phyloP scores from a whole-genome alignment of 2,113 vertebrate species.

The Melanerpes aurifrons region DNA sequence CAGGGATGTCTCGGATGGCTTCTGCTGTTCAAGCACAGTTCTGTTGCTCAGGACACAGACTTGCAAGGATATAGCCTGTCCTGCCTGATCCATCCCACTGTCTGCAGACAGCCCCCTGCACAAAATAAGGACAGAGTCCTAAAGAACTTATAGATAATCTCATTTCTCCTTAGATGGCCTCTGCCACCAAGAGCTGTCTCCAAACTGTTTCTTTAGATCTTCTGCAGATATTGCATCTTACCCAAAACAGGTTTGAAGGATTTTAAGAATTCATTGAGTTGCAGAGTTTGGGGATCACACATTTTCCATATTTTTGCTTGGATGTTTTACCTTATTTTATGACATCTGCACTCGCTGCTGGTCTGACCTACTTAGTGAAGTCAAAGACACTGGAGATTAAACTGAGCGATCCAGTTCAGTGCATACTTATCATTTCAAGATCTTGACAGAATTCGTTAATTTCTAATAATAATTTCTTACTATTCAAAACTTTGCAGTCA shows the following conservation, averaged over 20 bases:
- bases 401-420: not conserved
- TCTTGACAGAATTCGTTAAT: not conserved
- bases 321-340: not conserved
- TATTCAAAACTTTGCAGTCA: not conserved
- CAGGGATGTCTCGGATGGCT: not conserved
- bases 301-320: not conserved
- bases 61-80: not conserved
- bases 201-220: not conserved
- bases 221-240: not conserved
- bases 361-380: constrained; percentile 41
- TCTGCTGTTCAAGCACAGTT: not conserved
- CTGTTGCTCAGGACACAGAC: not conserved
- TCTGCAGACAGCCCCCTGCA: not conserved
- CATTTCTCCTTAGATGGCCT: not conserved
- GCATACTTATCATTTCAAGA: not conserved
- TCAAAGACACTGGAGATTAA: not conserved
- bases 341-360: not conserved
- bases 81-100: fast-evolving
- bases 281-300: not conserved
- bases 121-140: not conserved
- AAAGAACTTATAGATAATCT: not conserved
- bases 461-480: not conserved
- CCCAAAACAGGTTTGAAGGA: fast-evolving
- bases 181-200: not conserved
- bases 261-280: not conserved